These are phyloP conservation scores for Drosophila murphyi DNA, from an alignment of 1,140 invertebrate genomes.

Conservation along the genomic window DNA sequence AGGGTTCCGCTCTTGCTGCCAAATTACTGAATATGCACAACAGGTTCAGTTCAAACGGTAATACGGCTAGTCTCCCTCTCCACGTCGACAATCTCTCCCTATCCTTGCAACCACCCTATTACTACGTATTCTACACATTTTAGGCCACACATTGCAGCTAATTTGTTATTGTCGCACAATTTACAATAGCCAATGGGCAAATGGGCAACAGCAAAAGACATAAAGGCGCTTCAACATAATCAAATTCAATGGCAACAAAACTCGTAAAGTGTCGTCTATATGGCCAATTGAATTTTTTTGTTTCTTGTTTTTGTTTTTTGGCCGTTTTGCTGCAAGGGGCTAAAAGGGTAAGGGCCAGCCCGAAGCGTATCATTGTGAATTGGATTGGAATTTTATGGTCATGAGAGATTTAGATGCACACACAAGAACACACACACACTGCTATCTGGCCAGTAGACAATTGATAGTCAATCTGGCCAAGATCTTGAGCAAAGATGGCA, in stretches of 20 bases:
- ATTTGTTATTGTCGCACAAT: constrained; percentile 79
- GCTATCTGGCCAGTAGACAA: constrained; percentile 17
- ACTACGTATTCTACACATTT: constrained; percentile 3
- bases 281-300: constrained; percentile 70
- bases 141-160: constrained; percentile 55
- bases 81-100: too few species aligned
- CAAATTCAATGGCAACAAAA: constrained; percentile 58
- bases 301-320: not conserved
- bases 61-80: constrained; percentile 11
- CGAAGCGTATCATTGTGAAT: constrained; percentile 23
- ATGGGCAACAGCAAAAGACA: constrained; percentile 21
- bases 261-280: constrained; percentile 59
- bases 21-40: constrained; percentile 45
- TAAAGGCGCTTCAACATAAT: constrained; percentile 55
- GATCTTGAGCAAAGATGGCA: constrained; percentile 9
- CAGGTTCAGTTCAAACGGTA: constrained; percentile 58
- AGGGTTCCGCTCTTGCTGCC: constrained; percentile 54
- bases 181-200: constrained; percentile 44
- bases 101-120: too few species aligned
- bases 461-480: constrained; percentile 14
- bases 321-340: not conserved
- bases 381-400: constrained; percentile 37
- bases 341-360: not conserved
- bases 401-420: constrained; percentile 9
- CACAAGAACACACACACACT: constrained; percentile 3